Evolutionary conservation across 1,140 invertebrate species (phyloP).

Genomic region (Samia ricini): DNA sequence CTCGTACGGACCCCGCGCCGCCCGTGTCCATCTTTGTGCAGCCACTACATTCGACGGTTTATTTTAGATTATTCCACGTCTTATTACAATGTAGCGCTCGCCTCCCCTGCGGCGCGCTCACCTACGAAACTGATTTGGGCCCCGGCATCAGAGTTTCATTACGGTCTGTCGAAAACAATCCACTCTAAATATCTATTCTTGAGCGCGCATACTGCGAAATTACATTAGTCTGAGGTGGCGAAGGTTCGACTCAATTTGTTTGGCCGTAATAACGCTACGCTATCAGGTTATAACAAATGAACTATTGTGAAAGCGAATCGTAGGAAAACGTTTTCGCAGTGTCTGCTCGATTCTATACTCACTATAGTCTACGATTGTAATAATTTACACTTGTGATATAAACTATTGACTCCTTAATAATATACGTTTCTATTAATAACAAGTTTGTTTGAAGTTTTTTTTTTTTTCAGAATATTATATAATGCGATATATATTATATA

Average conservation of each 20-base stretch:
- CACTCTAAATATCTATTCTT: conserved; percentile 78
- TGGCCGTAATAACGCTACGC: conserved; percentile 72
- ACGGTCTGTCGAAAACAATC: conserved; percentile 78
- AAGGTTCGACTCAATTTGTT: conserved; percentile 76
- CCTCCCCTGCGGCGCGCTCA: conserved; percentile 72
- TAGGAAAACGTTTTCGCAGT: conserved; percentile 64
- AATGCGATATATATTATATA: too few relatives aligned
- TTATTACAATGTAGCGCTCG: conserved; percentile 74
- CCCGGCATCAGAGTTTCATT: conserved; percentile 75
- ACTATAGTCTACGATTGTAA: not conserved
- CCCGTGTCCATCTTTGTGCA: conserved; percentile 72
- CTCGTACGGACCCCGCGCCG: conserved; percentile 40
- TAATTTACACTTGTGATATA: not conserved
- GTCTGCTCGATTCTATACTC: conserved; percentile 63
- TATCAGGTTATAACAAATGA: conserved; percentile 76
- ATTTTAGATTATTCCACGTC: conserved; percentile 75
- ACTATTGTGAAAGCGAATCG: conserved; percentile 72
- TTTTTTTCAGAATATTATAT: not conserved
- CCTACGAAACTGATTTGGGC: conserved; percentile 73
- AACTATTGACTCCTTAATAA: not conserved
- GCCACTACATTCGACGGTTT: conserved; percentile 57
- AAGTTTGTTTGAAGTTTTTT: not conserved
- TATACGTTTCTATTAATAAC: not conserved
- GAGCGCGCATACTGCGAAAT: conserved; percentile 71
- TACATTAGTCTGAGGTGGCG: conserved; percentile 78